A percentile compares a stretch with the other conserved stretches of the same genome.
Evolutionary conservation across 2,888 invertebrate species (phyloP).

Genomic region (Amiota communis): DNA sequence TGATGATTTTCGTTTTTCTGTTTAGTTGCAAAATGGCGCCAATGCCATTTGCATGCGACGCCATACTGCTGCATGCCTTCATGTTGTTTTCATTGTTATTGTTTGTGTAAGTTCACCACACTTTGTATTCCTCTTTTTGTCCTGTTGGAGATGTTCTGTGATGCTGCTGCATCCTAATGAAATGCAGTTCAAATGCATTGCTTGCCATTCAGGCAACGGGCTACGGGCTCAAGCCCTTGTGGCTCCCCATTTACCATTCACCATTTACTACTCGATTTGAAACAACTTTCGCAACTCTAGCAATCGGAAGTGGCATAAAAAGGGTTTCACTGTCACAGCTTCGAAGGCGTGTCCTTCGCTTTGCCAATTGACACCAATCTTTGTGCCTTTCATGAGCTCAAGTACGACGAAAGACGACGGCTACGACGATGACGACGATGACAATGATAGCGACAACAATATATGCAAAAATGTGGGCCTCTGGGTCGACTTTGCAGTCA

Average conservation of each 20-base stretch:
- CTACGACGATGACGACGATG: no score
- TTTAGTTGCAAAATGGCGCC: conserved; percentile 60
- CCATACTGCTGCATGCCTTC: not conserved
- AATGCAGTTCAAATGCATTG: conserved; percentile 64
- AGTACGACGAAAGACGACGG: no score
- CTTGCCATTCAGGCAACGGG: conserved; percentile 50
- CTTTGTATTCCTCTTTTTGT: not conserved
- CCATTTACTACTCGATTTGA: not conserved
- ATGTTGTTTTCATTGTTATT: not conserved
- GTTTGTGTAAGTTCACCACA: not conserved
- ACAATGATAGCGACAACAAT: conserved; percentile 39
- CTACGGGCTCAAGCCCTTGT: conserved; percentile 63
- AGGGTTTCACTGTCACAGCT: conserved; percentile 59
- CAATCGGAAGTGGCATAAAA: conserved; percentile 64
- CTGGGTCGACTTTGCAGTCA: not conserved
- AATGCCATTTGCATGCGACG: conserved; percentile 58
- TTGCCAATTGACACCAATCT: conserved; percentile 39
- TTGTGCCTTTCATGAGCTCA: conserved; percentile 38
- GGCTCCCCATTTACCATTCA: not conserved
- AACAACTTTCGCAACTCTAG: conserved; percentile 41
- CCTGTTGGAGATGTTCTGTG: not conserved
- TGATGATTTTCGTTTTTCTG: conserved; percentile 2
- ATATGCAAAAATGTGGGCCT: conserved; percentile 57
- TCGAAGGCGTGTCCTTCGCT: conserved; percentile 11
- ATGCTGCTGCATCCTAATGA: conserved; percentile 49